A percentile compares a stretch with the other conserved stretches of the same genome.
Conservation (phyloP, 2,113 vertebrate genomes). For the Eublepharis macularius region DNA sequence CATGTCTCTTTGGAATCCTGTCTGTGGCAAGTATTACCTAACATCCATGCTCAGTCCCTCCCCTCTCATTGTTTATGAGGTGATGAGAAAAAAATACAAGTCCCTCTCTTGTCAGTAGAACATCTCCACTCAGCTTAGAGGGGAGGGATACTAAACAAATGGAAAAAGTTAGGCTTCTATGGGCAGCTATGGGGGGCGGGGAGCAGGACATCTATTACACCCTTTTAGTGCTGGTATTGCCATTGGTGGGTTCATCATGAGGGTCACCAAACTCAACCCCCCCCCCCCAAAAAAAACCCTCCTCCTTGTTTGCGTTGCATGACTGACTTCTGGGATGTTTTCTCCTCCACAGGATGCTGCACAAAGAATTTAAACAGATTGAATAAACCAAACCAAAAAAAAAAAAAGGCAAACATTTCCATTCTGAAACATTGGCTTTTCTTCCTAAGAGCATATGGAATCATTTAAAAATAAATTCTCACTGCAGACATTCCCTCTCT, state of each 20-base stretch:
- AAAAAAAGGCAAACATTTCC: conserved; percentile 59
- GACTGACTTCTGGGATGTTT: conserved; percentile 52
- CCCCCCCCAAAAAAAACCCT: no score
- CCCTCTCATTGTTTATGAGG: conserved; percentile 55
- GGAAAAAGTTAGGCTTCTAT: conserved; percentile 18
- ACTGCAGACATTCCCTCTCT: background rate
- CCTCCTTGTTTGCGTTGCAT: conserved; percentile 28
- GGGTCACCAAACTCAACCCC: conserved; percentile 37
- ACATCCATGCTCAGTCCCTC: conserved; percentile 47
- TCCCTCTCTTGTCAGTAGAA: conserved; percentile 51
- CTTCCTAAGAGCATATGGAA: conserved; percentile 33
- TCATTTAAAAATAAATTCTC: conserved; percentile 45
- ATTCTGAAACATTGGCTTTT: conserved; percentile 29
- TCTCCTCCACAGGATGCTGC: conserved; percentile 35
- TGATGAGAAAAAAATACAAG: conserved; percentile 65
- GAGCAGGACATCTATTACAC: conserved; percentile 24
- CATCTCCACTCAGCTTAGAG: conserved; percentile 24
- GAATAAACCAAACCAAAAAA: conserved; percentile 44
- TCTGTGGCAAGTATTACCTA: conserved; percentile 59
- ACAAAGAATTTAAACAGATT: conserved; percentile 47
- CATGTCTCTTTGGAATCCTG: conserved; percentile 51
- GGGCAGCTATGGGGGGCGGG: conserved; percentile 31
- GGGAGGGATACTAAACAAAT: background rate
- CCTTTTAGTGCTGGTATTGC: conserved; percentile 24
- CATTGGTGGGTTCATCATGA: conserved; percentile 30